A percentile compares a stretch with the other conserved stretches of the same genome.
phyloP scores from a whole-genome alignment of 2,888 invertebrate genomes.

The Biston stratarius region DNA sequence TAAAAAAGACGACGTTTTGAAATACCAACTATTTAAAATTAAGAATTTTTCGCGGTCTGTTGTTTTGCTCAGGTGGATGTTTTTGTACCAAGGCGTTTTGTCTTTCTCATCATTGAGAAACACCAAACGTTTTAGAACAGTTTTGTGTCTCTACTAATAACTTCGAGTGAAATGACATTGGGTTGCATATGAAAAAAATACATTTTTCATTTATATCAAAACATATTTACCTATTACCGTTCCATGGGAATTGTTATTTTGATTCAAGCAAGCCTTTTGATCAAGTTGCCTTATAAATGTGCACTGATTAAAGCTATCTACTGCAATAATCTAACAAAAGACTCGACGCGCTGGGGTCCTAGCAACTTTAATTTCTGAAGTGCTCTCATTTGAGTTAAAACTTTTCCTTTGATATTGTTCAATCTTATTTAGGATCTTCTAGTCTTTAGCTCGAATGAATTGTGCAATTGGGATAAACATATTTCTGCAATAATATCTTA shows the following conservation, averaged over 20 bases:
- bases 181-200: neutral
- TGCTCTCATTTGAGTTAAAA: neutral
- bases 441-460: slow-evolving; percentile 26
- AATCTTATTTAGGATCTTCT: slow-evolving; percentile 21
- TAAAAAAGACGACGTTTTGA: neutral
- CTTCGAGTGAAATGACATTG: neutral
- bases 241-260: neutral
- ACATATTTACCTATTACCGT: neutral
- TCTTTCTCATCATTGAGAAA: neutral
- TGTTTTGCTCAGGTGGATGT: neutral
- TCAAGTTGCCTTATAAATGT: slow-evolving; percentile 7
- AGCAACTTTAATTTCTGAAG: neutral
- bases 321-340: slow-evolving; percentile 1
- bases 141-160: neutral
- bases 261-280: neutral
- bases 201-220: neutral
- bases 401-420: slow-evolving; percentile 21
- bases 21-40: neutral
- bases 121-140: neutral
- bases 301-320: slow-evolving; percentile 12
- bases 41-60: neutral
- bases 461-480: slow-evolving; percentile 15
- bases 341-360: slow-evolving; percentile 3
- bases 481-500: slow-evolving; percentile 12
- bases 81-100: neutral